A percentile compares a stretch with the other conserved stretches of the same genome.
These are phyloP conservation scores for Silurus meridionalis DNA, from an alignment of 2,113 vertebrate species.

Conservation along the genomic window DNA sequence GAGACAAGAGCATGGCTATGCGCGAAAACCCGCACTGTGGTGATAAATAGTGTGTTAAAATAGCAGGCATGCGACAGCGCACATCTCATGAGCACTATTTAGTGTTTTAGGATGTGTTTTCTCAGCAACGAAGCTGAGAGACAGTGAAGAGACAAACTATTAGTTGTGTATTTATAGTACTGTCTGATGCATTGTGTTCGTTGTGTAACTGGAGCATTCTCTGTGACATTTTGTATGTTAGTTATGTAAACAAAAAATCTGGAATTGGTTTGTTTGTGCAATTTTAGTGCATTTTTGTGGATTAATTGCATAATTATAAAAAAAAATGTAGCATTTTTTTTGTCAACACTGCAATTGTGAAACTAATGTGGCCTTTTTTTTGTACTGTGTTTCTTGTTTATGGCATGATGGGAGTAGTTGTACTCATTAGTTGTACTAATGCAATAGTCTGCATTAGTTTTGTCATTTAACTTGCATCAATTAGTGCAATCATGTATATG, in stretches of 20 bases:
- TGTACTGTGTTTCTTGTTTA: too few relatives aligned
- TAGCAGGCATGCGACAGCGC: not conserved
- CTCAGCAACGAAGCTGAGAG: not conserved
- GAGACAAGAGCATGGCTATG: not conserved
- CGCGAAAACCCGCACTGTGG: not conserved
- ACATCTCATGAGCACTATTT: not conserved
- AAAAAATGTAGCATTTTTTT: not conserved
- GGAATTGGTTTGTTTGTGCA: not conserved
- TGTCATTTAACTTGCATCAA: too few relatives aligned
- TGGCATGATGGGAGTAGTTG: too few relatives aligned
- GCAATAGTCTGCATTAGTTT: too few relatives aligned
- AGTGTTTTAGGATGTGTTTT: conserved; percentile 6
- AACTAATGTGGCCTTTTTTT: too few relatives aligned
- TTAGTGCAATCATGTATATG: too few relatives aligned
- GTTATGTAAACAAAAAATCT: not conserved
- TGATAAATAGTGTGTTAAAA: not conserved
- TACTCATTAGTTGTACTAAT: too few relatives aligned
- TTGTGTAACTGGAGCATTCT: not conserved
- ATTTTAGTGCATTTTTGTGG: not conserved
- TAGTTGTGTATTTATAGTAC: not conserved
- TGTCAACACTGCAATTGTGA: too few relatives aligned
- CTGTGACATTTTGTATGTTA: not conserved
- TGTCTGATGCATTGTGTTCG: not conserved
- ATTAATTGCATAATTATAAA: not conserved
- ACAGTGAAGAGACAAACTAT: not conserved